Conservation (phyloP, 1,140 invertebrate genomes). For the Hyphantria cunea region DNA sequence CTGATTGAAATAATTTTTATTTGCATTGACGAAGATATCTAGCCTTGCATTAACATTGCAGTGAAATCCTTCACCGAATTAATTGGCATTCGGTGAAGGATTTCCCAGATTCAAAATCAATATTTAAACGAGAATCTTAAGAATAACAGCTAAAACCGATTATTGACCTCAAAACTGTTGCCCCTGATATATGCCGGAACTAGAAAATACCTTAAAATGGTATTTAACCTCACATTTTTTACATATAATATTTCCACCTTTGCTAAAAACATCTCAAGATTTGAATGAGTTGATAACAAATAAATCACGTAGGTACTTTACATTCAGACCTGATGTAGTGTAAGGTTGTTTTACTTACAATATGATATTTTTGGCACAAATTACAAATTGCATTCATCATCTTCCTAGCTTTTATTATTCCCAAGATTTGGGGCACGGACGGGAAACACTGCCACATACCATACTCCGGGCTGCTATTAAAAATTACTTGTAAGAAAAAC, state of each 20-base stretch:
- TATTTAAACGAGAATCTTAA: too few species aligned
- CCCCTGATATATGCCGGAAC: background rate
- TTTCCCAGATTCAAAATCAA: too few species aligned
- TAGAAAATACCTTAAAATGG: background rate
- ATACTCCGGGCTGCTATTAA: too few species aligned
- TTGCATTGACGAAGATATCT: too few species aligned
- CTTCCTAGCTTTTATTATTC: too few species aligned
- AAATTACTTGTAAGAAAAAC: too few species aligned
- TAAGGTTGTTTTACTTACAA: background rate
- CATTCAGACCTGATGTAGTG: background rate
- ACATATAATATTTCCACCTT: conserved; percentile 3
- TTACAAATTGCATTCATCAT: background rate
- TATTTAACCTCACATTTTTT: background rate
- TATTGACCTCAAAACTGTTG: conserved; percentile 3
- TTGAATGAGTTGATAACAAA: background rate
- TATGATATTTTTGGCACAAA: background rate
- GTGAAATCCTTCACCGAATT: too few species aligned
- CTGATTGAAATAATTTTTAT: too few species aligned
- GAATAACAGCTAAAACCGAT: background rate
- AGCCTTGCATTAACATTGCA: too few species aligned
- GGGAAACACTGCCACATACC: too few species aligned
- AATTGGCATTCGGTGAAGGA: too few species aligned
- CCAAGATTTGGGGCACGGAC: too few species aligned
- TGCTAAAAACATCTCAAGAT: conserved; percentile 14
- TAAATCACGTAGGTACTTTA: background rate